A percentile compares a stretch with the other conserved stretches of the same genome.
These are phyloP conservation scores for Cyanistes caeruleus DNA, from an alignment of 2,113 vertebrate species.

Conservation along the genomic window DNA sequence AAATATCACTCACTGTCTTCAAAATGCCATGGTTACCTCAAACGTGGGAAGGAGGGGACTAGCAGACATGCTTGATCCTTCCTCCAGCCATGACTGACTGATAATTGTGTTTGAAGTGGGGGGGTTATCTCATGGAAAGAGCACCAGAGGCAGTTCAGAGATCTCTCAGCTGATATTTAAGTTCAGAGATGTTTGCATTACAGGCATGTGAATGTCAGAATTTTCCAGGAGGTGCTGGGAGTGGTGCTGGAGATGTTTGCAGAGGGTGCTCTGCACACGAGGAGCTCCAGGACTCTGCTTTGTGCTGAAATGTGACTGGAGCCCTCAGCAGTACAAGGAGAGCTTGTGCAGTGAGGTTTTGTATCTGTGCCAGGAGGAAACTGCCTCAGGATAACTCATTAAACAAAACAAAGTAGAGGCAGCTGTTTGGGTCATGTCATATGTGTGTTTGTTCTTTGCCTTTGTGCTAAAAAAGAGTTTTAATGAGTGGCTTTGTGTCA, in stretches of 20 bases:
- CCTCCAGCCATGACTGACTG: neutral
- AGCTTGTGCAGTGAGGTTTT: neutral
- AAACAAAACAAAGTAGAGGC: neutral
- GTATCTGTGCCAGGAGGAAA: neutral
- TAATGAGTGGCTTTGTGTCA: neutral
- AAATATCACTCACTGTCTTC: neutral
- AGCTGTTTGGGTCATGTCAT: neutral
- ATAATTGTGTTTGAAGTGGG: neutral
- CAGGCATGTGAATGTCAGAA: neutral
- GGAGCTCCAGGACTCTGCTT: neutral
- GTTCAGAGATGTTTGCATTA: neutral
- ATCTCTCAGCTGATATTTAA: neutral
- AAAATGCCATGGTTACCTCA: neutral
- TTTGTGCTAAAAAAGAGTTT: neutral
- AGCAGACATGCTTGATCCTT: neutral
- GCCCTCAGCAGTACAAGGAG: neutral
- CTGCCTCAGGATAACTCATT: neutral
- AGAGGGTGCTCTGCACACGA: fast-evolving
- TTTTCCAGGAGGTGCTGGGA: neutral
- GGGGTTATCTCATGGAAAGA: neutral
- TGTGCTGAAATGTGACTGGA: neutral
- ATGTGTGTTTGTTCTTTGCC: neutral
- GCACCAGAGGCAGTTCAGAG: neutral
- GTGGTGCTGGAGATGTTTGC: neutral
- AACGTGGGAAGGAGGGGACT: neutral